Evolutionary conservation across 2,797 vertebrate genomes (phyloP).

Genomic region (Pipistrellus pipistrellus): DNA sequence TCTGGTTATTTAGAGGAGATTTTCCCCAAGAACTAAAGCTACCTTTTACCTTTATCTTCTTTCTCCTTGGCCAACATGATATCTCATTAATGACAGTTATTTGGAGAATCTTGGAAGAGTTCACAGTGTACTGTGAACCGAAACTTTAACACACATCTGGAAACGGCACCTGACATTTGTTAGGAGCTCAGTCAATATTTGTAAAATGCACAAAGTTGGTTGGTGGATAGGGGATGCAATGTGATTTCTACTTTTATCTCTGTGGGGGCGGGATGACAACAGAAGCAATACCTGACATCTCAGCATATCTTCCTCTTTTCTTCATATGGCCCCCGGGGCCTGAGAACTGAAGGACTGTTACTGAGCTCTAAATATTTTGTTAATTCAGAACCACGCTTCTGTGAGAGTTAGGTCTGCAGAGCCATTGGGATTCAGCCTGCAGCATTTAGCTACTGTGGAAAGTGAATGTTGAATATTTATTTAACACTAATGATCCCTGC

Average conservation of each 20-base stretch:
- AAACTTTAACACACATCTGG: constrained; percentile 3
- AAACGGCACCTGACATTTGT: not conserved
- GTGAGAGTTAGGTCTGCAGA: constrained; percentile 46
- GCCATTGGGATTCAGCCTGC: constrained; percentile 57
- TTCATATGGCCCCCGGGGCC: not conserved
- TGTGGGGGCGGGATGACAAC: not conserved
- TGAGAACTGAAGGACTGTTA: constrained; percentile 60
- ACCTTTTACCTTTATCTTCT: not conserved
- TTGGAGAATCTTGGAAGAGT: constrained; percentile 12
- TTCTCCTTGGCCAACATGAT: not conserved
- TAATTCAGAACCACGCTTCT: constrained; percentile 73
- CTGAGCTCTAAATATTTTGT: constrained; percentile 49
- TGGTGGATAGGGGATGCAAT: not conserved
- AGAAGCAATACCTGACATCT: constrained; percentile 24
- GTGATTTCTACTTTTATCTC: not conserved
- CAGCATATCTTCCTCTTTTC: not conserved
- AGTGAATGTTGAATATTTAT: constrained; percentile 76
- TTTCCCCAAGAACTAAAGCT: not conserved
- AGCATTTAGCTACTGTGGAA: constrained; percentile 67
- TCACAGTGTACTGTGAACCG: not conserved
- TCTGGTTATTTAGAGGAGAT: not conserved
- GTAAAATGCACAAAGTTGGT: not conserved
- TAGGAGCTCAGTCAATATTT: not conserved
- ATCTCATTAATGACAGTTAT: not conserved
- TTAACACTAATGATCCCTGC: constrained; percentile 70